Conservation (phyloP, 30 jellyfish, hydroid and myxozoan genomes). For the Aurelia aurita complex sp. Pacific region DNA sequence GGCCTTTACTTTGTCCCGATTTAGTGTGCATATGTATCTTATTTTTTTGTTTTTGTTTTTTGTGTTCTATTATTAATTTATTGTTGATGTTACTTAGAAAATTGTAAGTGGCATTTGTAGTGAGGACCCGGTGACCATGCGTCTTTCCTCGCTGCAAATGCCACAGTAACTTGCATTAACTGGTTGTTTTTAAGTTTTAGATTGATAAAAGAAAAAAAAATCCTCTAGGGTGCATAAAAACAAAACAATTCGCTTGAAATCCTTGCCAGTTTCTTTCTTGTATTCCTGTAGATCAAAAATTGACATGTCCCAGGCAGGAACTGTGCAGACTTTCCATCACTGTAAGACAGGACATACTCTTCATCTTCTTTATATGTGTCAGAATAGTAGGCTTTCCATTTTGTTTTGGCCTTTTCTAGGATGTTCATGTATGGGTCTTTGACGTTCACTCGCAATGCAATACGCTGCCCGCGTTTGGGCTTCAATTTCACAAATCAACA, state of each 20-base stretch:
- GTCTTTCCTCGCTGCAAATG: too few relatives aligned
- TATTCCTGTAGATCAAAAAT: background rate
- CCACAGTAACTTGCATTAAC: too few relatives aligned
- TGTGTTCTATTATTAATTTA: too few relatives aligned
- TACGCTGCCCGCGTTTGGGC: slow-evolving; percentile 4
- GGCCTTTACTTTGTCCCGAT: too few relatives aligned
- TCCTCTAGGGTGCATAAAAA: background rate
- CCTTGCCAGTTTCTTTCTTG: slow-evolving; percentile 2
- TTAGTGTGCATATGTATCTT: too few relatives aligned
- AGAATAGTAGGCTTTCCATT: background rate
- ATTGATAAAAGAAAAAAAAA: too few relatives aligned
- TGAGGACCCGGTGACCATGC: too few relatives aligned
- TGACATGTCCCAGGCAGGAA: slow-evolving; percentile 6
- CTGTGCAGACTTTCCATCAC: slow-evolving; percentile 5
- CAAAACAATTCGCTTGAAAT: background rate
- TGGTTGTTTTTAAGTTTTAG: too few relatives aligned
- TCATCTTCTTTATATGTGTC: background rate
- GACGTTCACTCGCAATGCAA: background rate
- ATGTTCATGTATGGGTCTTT: slow-evolving; percentile 4
- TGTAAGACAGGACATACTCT: slow-evolving; percentile 13
- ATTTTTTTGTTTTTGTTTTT: too few relatives aligned
- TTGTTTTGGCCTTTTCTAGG: background rate
- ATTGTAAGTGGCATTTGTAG: too few relatives aligned
- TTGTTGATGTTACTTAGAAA: too few relatives aligned
- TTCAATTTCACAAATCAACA: background rate